Evolutionary conservation across 2,797 vertebrate genomes (phyloP).

Genomic region (Spatula versicolor): DNA sequence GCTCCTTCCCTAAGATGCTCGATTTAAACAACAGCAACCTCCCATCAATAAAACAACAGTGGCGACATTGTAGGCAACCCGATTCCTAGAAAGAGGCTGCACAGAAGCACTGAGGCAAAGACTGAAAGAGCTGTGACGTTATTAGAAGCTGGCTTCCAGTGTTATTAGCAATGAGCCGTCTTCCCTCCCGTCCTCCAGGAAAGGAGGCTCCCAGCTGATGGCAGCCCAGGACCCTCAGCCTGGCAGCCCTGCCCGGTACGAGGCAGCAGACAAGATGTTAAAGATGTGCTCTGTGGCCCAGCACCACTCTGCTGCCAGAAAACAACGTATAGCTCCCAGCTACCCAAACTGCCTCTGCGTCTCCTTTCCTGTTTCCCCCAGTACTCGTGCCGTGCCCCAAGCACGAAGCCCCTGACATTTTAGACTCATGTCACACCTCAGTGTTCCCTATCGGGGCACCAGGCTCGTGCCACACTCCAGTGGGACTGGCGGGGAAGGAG

Average conservation of each 20-base stretch:
- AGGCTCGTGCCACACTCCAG: accelerated
- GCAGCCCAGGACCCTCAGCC: background rate
- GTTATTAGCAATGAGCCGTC: background rate
- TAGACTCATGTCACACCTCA: background rate
- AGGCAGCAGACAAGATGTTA: conserved; percentile 19
- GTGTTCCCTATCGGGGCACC: background rate
- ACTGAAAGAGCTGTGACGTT: background rate
- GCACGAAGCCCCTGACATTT: background rate
- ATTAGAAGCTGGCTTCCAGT: background rate
- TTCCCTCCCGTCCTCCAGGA: conserved; percentile 26
- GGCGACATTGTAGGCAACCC: background rate
- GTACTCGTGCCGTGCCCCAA: accelerated
- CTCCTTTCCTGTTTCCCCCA: background rate
- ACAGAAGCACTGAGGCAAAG: background rate
- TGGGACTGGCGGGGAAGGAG: conserved; percentile 19
- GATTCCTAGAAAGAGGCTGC: conserved; percentile 20
- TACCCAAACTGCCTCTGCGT: background rate
- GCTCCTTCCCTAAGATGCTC: background rate
- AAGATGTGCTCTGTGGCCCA: background rate
- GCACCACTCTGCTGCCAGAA: background rate
- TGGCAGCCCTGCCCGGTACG: background rate
- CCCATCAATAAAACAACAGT: background rate
- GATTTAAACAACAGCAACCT: background rate
- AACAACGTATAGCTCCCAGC: background rate
- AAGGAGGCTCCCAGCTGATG: background rate